Base-by-base conservation (phyloP, 30 jellyfish, hydroid and myxozoan species). In the Cassiopea xamachana region DNA sequence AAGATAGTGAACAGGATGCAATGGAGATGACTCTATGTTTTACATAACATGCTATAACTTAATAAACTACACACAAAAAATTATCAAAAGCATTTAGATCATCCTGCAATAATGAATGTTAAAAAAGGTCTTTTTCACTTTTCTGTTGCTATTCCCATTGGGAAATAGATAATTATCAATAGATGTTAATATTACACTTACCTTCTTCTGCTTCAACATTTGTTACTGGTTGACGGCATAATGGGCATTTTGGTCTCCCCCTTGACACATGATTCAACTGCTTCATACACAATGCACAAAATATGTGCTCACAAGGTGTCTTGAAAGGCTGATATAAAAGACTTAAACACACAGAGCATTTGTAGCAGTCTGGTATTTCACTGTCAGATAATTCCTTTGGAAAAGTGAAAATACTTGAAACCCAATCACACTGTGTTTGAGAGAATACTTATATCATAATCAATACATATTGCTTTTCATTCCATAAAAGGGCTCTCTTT, bases 181-280 rank as follows among this genome's bases (percentile, higher is more conserved):
- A 27, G 39, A 0, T 27, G 39, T 27, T 27, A 27, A 27, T 27
- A 27, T 27, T 45, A 46, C 48, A 9, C 8, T 64, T 82, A 96
- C 99, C 98, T 75, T 69, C 82, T 47, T 86, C 82, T 2, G 93
- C 77, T 39, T 55, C 82, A 15, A 96, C 99, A 14, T 77, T 13
- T 13, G 76, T 51, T n/a, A 96, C 64, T 60, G 95, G 99, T 48
- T 85, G 83, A 60, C 99, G 74, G 84, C 99, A 96, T 48, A 96
- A 80, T 1, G 99, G 99, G 82, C 99, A 96, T 72, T 85, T 69
- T 48, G 99, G 99, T 45, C 92, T 87, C 45, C 97, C 89, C 4
- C 92, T 73, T 2, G 99, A 60, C 4, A 87, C 94, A 60, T 85
- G 77, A 77, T 96, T 87, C 67, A 96, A 81, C 86, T 96, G 99